Percentiles rank a stretch among this genome's conserved stretches.
These are phyloP conservation scores for Drosophila infuscata DNA, from an alignment of 2,888 invertebrate species.

Conservation along the genomic window DNA sequence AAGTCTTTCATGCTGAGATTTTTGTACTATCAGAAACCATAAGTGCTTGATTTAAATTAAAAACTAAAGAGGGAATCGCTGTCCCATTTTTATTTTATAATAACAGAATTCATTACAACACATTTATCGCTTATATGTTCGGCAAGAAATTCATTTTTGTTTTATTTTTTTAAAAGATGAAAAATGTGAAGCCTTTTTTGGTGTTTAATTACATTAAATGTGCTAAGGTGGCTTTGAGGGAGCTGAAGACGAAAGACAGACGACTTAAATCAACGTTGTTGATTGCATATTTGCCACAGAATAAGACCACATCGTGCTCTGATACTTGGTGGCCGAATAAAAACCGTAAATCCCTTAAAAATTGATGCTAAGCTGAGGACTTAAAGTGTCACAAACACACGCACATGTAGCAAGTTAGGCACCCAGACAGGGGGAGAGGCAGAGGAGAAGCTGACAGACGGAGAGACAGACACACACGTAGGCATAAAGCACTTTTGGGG, in stretches of 20 bases:
- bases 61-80: background rate
- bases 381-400: conserved; percentile 62
- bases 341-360: conserved; percentile 72
- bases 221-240: conserved; percentile 2
- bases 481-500: conserved; percentile 53
- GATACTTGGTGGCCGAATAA: conserved; percentile 48
- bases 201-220: conserved; percentile 45
- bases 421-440: background rate
- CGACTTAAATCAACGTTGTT: conserved; percentile 6
- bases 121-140: background rate
- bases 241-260: background rate
- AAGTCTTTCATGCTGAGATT: too few relatives aligned
- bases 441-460: background rate
- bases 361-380: conserved; percentile 70
- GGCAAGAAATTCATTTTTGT: background rate
- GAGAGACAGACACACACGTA: conserved; percentile 37
- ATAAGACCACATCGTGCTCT: conserved; percentile 39
- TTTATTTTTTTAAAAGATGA: background rate
- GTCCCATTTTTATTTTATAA: background rate
- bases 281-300: conserved; percentile 46
- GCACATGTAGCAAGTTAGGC: conserved; percentile 10
- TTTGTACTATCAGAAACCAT: too few relatives aligned
- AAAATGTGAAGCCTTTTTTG: background rate
- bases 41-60: too few relatives aligned
- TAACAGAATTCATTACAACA: background rate